Evolutionary conservation across 2,888 invertebrate genomes (phyloP).

Genomic region (Scelioninae gen. 1): DNA sequence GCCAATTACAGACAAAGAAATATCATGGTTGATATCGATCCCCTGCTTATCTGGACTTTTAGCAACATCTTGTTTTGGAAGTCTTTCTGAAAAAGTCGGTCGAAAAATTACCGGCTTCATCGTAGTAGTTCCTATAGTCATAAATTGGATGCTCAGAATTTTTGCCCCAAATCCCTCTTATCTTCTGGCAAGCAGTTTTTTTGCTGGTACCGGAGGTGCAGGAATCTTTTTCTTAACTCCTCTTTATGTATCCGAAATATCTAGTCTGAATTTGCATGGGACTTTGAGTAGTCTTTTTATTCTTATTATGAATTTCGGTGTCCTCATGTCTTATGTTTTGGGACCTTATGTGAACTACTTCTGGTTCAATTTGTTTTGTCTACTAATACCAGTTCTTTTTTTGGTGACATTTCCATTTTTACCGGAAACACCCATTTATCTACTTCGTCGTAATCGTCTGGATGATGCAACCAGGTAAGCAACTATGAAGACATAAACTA

Average conservation of each 20-base stretch:
- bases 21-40: conserved; percentile 86
- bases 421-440: conserved; percentile 86
- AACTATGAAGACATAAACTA: not conserved
- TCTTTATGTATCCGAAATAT: conserved; percentile 88
- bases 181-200: conserved; percentile 85
- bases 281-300: conserved; percentile 86
- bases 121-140: conserved; percentile 85
- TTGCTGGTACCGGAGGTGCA: conserved; percentile 87
- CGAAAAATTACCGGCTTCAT: conserved; percentile 86
- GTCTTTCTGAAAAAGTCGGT: conserved; percentile 85
- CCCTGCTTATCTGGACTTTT: conserved; percentile 86
- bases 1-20: conserved; percentile 85
- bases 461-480: conserved; percentile 82
- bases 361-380: conserved; percentile 83
- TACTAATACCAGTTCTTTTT: conserved; percentile 83
- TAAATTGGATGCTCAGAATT: conserved; percentile 87
- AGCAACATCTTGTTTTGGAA: conserved; percentile 85
- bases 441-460: conserved; percentile 80
- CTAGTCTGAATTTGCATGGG: conserved; percentile 86
- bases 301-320: conserved; percentile 84
- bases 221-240: conserved; percentile 86
- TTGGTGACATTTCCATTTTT: conserved; percentile 83
- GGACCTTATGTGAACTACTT: conserved; percentile 85
- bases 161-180: conserved; percentile 84
- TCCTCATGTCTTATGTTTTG: conserved; percentile 77